Evolutionary conservation across 2,113 vertebrate genomes (phyloP), one percentile per base, ranked within the genome.

Genomic region (Fulica atra): DNA sequence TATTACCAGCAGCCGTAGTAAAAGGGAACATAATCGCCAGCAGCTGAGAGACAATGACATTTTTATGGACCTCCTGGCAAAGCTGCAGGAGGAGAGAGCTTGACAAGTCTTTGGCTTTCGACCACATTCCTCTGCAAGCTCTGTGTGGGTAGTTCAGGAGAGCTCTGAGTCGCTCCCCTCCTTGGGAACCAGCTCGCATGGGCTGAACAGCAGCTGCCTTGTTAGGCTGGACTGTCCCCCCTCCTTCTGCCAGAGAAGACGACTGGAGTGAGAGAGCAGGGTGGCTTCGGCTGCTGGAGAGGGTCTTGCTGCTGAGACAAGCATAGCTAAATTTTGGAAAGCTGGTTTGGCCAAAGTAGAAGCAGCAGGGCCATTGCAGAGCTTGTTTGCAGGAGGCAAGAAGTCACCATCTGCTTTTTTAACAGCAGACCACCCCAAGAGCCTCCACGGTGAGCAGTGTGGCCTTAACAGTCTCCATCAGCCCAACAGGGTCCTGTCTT

Each of bases 1-100:
- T 91, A 86, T 95, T 95, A 92, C 78, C 92, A 97, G 95, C 95
- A 96, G 96, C 94, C 94, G 91, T 78, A 42, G 95, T 80, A 95
- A 97, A 94, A 95, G 97, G 95, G 96, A 97, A 97, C 89, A 92
- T 96, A 97, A 98, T 97, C 97, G 95, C 95, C 89, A 89, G 97
- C 97, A 97, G 97, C 97, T 97, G 97, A 97, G 97, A 96, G 94
- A 97, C 97, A 98, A 96, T 96, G 98, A 98, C 98, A 91, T 97
- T 98, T 98, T 98, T 97, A 98, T 98, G 96, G 98, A 93, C 95
- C 96, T 98, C 96, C 97, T 97, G 98, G 98, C 97, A 98, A 88
- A 91, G 33, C 86, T 81, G 91, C 60, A 51, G 70, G 56, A 92
- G 95, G 95, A 98, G 94, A 83, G 83, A 94, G 87, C 74, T 89